Evolutionary conservation across 2,113 vertebrate species (phyloP).

Genomic region (Anseranas semipalmata): DNA sequence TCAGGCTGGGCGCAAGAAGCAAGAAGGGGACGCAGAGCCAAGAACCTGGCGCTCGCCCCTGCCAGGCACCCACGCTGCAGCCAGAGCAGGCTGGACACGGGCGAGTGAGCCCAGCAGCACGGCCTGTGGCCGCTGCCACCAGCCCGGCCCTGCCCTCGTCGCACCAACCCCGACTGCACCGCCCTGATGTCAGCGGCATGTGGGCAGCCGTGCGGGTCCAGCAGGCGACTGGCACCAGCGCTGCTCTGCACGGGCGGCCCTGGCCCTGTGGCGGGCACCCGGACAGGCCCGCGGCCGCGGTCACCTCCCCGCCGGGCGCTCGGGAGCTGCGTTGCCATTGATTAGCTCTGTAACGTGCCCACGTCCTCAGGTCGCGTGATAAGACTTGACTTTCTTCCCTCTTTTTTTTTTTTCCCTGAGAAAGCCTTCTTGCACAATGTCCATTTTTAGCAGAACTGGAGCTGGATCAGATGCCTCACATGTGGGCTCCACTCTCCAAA

Average conservation of each 20-base stretch:
- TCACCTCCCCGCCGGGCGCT: not conserved
- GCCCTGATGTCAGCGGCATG: not conserved
- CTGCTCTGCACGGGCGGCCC: accelerated
- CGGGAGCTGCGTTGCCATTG: accelerated
- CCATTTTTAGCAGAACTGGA: slow-evolving; percentile 57
- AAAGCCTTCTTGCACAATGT: slow-evolving; percentile 60
- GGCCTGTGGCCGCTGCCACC: too few relatives aligned
- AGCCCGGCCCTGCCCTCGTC: not conserved
- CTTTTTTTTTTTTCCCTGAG: not conserved
- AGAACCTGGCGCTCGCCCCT: accelerated
- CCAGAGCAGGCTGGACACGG: too few relatives aligned
- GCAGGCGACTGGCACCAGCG: not conserved
- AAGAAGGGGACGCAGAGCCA: not conserved
- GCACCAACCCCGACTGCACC: not conserved
- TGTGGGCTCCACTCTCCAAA: slow-evolving; percentile 48
- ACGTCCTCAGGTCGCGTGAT: not conserved
- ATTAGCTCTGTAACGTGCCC: not conserved
- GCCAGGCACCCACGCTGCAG: not conserved
- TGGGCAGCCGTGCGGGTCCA: not conserved
- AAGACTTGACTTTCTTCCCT: not conserved
- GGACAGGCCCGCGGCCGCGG: accelerated
- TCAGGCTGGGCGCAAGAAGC: not conserved
- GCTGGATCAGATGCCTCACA: slow-evolving; percentile 63
- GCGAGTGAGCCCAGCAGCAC: too few relatives aligned
- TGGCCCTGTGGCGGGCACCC: accelerated